phyloP scores from a whole-genome alignment of 2,797 vertebrate genomes.

The Naso thynnoides region DNA sequence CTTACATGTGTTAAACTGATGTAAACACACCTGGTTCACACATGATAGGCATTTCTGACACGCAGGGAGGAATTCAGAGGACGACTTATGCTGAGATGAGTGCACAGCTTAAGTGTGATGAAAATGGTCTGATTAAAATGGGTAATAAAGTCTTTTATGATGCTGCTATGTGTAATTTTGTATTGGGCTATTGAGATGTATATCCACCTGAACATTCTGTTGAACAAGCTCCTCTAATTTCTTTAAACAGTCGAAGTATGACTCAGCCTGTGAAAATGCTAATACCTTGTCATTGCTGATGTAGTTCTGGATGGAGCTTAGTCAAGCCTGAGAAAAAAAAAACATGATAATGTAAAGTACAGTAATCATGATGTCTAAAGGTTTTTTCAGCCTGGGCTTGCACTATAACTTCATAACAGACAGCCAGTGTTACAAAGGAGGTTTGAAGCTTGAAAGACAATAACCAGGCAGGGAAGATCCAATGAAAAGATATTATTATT shows the following conservation, averaged over 20 bases:
- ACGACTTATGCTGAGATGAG: neutral
- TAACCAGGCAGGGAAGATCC: neutral
- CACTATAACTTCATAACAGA: neutral
- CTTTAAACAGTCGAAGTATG: neutral
- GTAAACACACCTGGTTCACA: constrained; percentile 35
- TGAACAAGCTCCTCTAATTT: neutral
- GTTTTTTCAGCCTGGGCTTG: too few species aligned
- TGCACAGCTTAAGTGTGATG: constrained; percentile 2
- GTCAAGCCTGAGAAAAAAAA: neutral
- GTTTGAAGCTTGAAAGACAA: neutral
- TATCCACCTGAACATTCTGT: neutral
- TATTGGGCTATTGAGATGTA: neutral
- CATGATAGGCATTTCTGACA: constrained; percentile 38
- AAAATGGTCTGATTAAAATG: neutral
- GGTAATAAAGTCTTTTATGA: constrained; percentile 1
- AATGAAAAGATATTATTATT: constrained; percentile 3
- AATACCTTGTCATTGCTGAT: neutral
- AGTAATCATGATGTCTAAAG: too few species aligned
- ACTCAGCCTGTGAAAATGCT: neutral
- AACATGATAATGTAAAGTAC: neutral
- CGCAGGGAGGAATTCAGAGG: constrained; percentile 1
- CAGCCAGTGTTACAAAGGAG: neutral
- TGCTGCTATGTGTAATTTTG: neutral
- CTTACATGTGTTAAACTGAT: constrained; percentile 60
- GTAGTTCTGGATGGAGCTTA: neutral